Base-by-base conservation (phyloP, 2,888 invertebrate genomes). In the Mesorhabditis spiculigera region DNA sequence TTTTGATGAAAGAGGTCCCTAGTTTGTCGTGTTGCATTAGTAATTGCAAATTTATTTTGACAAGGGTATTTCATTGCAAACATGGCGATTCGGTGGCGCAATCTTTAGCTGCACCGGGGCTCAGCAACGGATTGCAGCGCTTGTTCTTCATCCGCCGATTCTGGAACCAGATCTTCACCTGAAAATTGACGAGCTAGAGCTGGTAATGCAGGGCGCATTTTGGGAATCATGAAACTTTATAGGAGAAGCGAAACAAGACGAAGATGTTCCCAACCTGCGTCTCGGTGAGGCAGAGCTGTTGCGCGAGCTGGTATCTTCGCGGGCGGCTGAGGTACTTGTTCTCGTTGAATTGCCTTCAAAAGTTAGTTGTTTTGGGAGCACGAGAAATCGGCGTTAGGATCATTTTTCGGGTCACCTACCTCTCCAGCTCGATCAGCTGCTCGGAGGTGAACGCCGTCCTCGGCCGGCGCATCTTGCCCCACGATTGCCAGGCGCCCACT, bases 101-200 rank as follows among this genome's bases (percentile, higher is more conserved):
- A 50, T 28, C 28, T 28, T 28, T 28, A 28, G 28, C 28, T 28
- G 28, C 28, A 28, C 28, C 28, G 28, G 64, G 72, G 69, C 6
- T 13, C 10, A 66, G 28, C 28, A 58, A 41, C 50, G 50, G 61
- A 8, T 65, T 62, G 66, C 78, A 78, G 41, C 97, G 89, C 87
- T 97, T 97, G 95, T 95, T 95, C 87, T 96, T 96, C 96, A 96
- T 96, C 82, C 96, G 91, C 67, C 96, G 90, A 87, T 96, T 96
- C 90, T 97, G 96, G 88, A 97, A 97, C 96, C 85, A 85, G 68
- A 85, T 85, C 73, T 85, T 85, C 78, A 95, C 95, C 92, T 95
- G 95, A 8, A 97, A 97, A 89, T 97, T 97, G 0, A 95, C 96
- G 64, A 97, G 90, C 93, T 95, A 94, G 73, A 98, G 89, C 69